Conservation (phyloP, 2,113 vertebrate genomes). For the Oryzias curvinotus region DNA sequence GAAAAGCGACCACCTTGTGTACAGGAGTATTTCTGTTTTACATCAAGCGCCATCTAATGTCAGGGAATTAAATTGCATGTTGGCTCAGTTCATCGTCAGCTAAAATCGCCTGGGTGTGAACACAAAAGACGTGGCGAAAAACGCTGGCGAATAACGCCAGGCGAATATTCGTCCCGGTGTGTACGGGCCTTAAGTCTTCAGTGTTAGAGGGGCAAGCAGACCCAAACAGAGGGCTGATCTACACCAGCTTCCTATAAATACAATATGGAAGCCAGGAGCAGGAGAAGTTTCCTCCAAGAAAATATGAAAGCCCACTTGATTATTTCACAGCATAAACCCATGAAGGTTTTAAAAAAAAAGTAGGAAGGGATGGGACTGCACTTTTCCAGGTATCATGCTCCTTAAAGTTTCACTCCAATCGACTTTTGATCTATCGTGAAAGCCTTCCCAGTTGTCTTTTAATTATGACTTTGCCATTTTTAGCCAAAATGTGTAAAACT, state of each 20-base stretch:
- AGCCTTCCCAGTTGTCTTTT: background rate
- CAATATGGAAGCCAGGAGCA: constrained; percentile 12
- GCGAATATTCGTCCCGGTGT: no score
- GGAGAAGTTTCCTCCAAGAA: background rate
- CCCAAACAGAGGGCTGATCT: constrained; percentile 55
- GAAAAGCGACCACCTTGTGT: no score
- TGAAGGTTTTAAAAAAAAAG: constrained; percentile 2
- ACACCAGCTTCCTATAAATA: constrained; percentile 55
- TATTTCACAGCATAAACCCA: constrained; percentile 3
- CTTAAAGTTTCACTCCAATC: constrained; percentile 25
- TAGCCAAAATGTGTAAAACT: no score
- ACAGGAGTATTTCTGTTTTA: no score
- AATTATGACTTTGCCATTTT: no score
- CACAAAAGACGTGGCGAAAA: no score
- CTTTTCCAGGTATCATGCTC: constrained; percentile 30
- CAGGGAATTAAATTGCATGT: no score
- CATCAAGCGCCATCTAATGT: no score
- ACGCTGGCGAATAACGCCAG: no score
- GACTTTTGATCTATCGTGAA: constrained; percentile 34
- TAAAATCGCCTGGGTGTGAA: no score
- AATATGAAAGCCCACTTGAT: constrained; percentile 42
- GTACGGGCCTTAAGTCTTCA: no score
- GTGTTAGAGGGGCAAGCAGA: constrained; percentile 51
- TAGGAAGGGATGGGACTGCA: background rate
- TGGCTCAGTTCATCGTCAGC: no score